Evolutionary conservation across 1,140 invertebrate species (phyloP), one percentile per base, ranked within the genome.

Genomic region (Hylaeus volcanicus): DNA sequence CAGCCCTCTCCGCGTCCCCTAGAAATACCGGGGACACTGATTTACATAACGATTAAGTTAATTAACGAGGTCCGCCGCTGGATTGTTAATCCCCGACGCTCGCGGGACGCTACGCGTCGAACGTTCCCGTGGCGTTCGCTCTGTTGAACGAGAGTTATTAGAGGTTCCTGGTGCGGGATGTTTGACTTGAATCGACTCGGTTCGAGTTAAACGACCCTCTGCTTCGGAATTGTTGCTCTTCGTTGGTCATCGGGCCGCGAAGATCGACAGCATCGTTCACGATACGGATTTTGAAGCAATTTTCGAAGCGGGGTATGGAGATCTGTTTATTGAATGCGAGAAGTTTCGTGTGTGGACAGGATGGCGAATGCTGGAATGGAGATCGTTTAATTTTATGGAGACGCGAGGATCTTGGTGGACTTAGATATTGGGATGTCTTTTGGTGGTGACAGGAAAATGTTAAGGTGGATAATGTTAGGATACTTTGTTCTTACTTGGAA

Each of bases 31-130:
- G 64, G 72, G 81, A 82, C 83, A 85, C 88, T 88, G 81, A 90
- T 90, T 89, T 89, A 84, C 86, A 88, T 88, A 87, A 87, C 85
- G 85, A 89, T 89, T 90, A 89, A 88, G 69, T 86, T 84, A 88
- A 89, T 89, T 89, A 86, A 86, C 61, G 77, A 74, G 70, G 51
- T 55, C 26, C 37, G n/a, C 11, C 51, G 15, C 63, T 51, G 70
- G 51, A 79, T 79, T 79, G 70, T 78, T 78, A 78, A 72, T 78
- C 45, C 15, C 26, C 12, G n/a, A n/a, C 74, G 56, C n/a, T 15
- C 45, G 58, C 26, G 48, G 37, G 65, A 70, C 37, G 73, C 26
- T 14, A 0, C 43, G 45, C 61, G 45, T 64, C 58, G 55, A 68
- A 60, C 74, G 26, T 14, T 26, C 53, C 53, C 65, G 45, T 64